Evolutionary conservation across 2,113 vertebrate genomes (phyloP).

Genomic region (Megaptera novaeangliae): DNA sequence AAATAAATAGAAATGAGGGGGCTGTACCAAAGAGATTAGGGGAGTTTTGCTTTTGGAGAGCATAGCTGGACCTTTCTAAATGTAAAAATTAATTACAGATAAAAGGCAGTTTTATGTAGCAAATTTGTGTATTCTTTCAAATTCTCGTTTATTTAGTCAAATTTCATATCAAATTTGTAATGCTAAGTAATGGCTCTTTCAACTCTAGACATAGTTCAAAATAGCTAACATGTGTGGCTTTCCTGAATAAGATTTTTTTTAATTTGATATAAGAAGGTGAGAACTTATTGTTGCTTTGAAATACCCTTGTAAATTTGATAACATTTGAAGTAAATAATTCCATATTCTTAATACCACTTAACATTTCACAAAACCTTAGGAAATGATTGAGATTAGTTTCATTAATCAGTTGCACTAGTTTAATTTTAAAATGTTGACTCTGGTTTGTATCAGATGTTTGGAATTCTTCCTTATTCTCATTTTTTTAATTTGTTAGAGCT

Average conservation of each 20-base stretch:
- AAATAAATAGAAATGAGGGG: background rate
- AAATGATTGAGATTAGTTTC: constrained; percentile 1
- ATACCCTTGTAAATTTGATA: background rate
- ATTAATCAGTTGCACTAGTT: constrained; percentile 3
- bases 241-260: background rate
- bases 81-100: background rate
- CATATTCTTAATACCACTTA: background rate
- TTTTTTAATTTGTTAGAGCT: background rate
- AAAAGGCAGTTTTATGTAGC: background rate
- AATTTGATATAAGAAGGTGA: background rate
- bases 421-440: background rate
- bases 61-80: background rate
- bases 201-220: background rate
- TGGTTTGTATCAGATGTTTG: background rate
- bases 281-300: background rate
- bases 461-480: background rate
- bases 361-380: background rate
- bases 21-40: too few relatives aligned
- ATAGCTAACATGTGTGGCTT: background rate
- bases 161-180: background rate
- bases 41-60: background rate
- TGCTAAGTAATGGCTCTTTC: background rate
- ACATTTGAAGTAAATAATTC: background rate
- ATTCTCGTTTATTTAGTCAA: background rate
- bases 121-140: background rate